Conservation (phyloP, 37 sponge, comb jelly and placozoan species). For the Aplysina aerophoba region DNA sequence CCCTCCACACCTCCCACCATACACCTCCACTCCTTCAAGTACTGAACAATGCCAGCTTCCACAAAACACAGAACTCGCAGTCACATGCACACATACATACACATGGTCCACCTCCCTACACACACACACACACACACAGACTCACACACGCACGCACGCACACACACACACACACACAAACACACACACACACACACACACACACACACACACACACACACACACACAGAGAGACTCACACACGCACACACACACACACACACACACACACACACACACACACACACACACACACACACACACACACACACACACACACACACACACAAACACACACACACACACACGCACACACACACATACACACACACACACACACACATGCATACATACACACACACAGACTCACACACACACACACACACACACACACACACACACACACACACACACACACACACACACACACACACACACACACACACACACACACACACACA, state of each 20-base stretch:
- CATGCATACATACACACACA: constrained; percentile 37
- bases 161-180: too few species aligned
- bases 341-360: background rate
- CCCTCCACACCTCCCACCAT: too few species aligned
- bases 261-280: constrained; percentile 51
- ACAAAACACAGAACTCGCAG: too few species aligned
- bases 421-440: constrained; percentile 11
- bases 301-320: background rate
- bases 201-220: too few species aligned
- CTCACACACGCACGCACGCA: background rate
- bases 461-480: background rate
- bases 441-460: background rate
- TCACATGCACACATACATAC: background rate
- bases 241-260: too few species aligned
- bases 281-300: constrained; percentile 39
- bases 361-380: background rate
- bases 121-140: too few species aligned
- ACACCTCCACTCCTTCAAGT: too few species aligned
- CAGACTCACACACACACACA: constrained; percentile 34
- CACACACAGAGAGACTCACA: too few species aligned
- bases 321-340: background rate
- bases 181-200: too few species aligned
- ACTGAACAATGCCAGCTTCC: too few species aligned
- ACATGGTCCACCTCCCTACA: too few species aligned
- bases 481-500: background rate